Evolutionary conservation across 1,140 invertebrate genomes (phyloP).

Genomic region (Calliopsis andreniformis): DNA sequence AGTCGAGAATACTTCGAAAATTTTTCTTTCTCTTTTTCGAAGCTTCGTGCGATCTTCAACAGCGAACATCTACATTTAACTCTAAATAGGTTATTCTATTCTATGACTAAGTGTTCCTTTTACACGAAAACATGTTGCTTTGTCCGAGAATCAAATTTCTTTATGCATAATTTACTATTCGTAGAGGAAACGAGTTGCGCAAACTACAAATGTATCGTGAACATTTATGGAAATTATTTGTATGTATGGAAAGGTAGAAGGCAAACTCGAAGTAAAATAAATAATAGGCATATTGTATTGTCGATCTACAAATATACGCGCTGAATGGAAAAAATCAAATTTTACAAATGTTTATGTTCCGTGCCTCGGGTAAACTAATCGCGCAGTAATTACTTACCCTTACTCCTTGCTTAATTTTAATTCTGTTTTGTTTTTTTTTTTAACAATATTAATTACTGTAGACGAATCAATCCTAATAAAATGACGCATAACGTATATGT

Average conservation of each 20-base stretch:
- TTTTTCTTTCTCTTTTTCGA: not conserved
- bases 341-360: not conserved
- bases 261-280: not conserved
- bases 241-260: not conserved
- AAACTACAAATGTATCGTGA: not conserved
- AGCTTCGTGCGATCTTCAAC: slow-evolving; percentile 42
- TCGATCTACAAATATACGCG: not conserved
- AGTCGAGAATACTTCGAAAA: not conserved
- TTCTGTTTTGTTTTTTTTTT: not conserved
- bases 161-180: not conserved
- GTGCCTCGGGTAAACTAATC: too few relatives aligned
- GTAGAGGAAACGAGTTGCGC: not conserved
- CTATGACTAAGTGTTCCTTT: slow-evolving; percentile 36
- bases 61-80: slow-evolving; percentile 19
- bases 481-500: not conserved
- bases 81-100: slow-evolving; percentile 2
- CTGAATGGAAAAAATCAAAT: not conserved
- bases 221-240: not conserved
- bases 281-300: not conserved
- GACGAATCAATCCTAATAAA: not conserved
- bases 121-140: slow-evolving; percentile 22
- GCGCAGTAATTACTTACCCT: not conserved
- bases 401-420: not conserved
- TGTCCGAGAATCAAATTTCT: not conserved
- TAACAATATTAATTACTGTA: not conserved